Evolutionary conservation across 2,113 vertebrate species (phyloP).

Genomic region (Erythrocercus mccallii): DNA sequence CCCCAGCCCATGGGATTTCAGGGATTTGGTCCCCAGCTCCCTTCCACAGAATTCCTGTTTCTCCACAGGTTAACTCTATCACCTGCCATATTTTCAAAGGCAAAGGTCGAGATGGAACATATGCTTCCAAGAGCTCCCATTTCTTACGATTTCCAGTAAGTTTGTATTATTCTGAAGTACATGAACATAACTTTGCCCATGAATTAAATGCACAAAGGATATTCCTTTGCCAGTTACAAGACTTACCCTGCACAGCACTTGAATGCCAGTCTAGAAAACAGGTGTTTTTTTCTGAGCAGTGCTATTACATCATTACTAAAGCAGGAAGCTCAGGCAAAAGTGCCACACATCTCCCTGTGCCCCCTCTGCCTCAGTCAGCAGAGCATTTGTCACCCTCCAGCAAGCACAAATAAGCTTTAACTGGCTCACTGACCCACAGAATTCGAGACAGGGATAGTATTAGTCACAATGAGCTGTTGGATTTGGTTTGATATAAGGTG

Average conservation of each 20-base stretch:
- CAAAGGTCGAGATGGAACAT: background rate
- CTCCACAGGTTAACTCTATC: background rate
- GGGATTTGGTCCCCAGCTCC: background rate
- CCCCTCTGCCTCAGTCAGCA: background rate
- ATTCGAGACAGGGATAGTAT: background rate
- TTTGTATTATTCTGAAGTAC: background rate
- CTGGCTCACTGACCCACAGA: background rate
- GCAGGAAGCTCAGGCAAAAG: background rate
- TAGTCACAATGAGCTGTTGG: background rate
- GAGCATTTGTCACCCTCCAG: background rate
- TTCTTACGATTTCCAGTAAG: background rate
- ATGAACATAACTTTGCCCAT: background rate
- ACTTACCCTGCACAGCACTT: background rate
- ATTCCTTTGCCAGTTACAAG: background rate
- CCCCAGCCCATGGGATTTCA: background rate
- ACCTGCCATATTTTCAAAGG: background rate
- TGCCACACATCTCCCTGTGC: background rate
- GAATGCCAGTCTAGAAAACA: background rate
- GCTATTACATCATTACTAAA: background rate
- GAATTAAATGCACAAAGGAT: background rate
- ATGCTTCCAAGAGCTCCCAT: background rate
- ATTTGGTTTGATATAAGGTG: background rate
- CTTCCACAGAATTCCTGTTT: background rate
- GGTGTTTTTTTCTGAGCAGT: rapidly evolving
- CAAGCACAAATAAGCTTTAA: background rate